Evolutionary conservation across 2,888 invertebrate genomes (phyloP).

Genomic region (Marronus borbonicus): DNA sequence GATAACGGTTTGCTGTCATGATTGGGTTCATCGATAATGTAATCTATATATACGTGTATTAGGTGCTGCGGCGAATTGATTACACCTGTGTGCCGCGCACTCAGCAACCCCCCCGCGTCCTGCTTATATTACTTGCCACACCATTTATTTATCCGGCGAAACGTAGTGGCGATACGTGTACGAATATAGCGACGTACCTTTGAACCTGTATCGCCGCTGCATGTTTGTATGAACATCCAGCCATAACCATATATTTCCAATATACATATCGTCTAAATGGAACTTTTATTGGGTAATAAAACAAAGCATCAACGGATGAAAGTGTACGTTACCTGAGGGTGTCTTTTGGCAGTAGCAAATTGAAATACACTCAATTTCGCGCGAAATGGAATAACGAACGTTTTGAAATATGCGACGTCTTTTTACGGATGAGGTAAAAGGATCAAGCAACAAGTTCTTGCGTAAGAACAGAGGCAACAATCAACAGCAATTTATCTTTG

Average conservation of each 20-base stretch:
- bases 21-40: constrained; percentile 63
- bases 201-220: too few species aligned
- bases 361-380: constrained; percentile 38
- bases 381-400: constrained; percentile 27
- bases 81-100: constrained; percentile 56
- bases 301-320: constrained; percentile 54
- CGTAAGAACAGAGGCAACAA: too few species aligned
- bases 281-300: constrained; percentile 61
- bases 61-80: constrained; percentile 58
- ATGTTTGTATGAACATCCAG: not conserved
- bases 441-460: not conserved
- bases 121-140: constrained; percentile 60
- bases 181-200: too few species aligned
- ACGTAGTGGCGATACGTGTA: constrained; percentile 40
- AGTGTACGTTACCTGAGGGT: constrained; percentile 36
- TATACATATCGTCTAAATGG: constrained; percentile 59
- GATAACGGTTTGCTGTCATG: constrained; percentile 55
- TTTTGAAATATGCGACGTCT: not conserved
- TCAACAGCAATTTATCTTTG: too few species aligned
- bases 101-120: constrained; percentile 43
- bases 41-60: constrained; percentile 57
- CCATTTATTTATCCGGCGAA: constrained; percentile 58
- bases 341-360: constrained; percentile 15
- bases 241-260: constrained; percentile 61
- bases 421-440: not conserved